Base-by-base conservation (phyloP, 2,113 vertebrate species). In the Tragulus kanchil region DNA sequence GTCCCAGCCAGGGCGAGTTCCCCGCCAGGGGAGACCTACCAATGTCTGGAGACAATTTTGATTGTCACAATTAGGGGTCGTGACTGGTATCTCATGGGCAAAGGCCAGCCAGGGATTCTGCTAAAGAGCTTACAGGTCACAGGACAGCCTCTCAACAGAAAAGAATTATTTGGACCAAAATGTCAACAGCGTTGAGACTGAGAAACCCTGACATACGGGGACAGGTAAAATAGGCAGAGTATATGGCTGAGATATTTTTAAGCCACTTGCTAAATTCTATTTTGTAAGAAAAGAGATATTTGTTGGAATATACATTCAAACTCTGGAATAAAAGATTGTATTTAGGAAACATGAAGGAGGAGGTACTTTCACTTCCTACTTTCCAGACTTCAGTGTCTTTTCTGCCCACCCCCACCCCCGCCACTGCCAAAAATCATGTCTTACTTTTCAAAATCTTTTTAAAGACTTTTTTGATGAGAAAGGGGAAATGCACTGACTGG, bases 341-440 rank as follows among this genome's bases (percentile, higher is more conserved):
- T 86, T 56, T 94, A 45, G 92, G 61, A 92, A 84, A 48, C 23
- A 56, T 1, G 2, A 79, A 36, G 58, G 23, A 28, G 79, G 91
- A 85, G n/a, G 7, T 52, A 31, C 26, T 93, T 94, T 93, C 48
- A 82, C 61, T 90, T 90, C 58, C 82, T 81, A 52, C 45, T 83
- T 93, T 89, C 85, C 48, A 84, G 11, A 85, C 6, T 69, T 96
- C n/a, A 42, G 14, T 36, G 17, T 73, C 59, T 7, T 28, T 42
- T 54, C 73, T 77, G 36, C 36, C 36, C 36, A 36, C 36, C 36
- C 36, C 36, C 36, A 36, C 36, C 36, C 36, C 36, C 36, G 2
- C 36, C 36, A 36, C 36, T 61, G 17, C 8, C 59, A 65, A 54
- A 85, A 85, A 77, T 9, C 17, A 73, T 25, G 62, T 23, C 19